phyloP scores from a whole-genome alignment of 2,797 vertebrate species.

The Leucoraja ocellata region DNA sequence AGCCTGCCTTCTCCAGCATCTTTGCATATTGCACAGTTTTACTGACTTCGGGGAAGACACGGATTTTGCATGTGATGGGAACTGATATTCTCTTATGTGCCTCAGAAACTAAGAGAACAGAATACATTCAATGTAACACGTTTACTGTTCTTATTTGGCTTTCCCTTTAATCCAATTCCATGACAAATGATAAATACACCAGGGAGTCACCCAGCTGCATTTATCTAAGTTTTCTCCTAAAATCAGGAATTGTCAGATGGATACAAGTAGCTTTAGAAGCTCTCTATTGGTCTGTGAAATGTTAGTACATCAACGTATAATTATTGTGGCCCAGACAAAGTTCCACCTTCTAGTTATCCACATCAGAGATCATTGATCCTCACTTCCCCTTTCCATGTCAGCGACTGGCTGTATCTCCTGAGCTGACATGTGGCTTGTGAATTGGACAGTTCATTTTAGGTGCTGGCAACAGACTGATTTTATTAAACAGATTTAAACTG shows the following conservation, averaged over 20 bases:
- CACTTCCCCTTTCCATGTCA: not conserved
- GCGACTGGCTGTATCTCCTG: not conserved
- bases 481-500: not conserved
- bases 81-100: constrained; percentile 85
- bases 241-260: not conserved
- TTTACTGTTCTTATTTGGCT: not conserved
- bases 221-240: constrained; percentile 7
- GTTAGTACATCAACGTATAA: not conserved
- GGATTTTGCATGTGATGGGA: constrained; percentile 93
- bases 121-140: not conserved
- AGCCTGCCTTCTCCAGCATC: constrained; percentile 91
- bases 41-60: constrained; percentile 82
- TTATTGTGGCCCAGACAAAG: not conserved
- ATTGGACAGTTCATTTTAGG: not conserved
- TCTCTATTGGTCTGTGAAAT: not conserved
- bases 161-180: not conserved
- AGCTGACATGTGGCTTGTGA: not conserved
- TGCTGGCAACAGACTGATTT: not conserved
- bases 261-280: not conserved
- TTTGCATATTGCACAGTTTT: constrained; percentile 85
- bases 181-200: too few relatives aligned
- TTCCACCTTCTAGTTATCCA: not conserved
- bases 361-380: too few relatives aligned
- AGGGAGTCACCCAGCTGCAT: not conserved
- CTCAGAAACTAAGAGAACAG: constrained; percentile 64